These are phyloP conservation scores for Seira ritae DNA, from an alignment of 2,888 invertebrate genomes.

Conservation along the genomic window DNA sequence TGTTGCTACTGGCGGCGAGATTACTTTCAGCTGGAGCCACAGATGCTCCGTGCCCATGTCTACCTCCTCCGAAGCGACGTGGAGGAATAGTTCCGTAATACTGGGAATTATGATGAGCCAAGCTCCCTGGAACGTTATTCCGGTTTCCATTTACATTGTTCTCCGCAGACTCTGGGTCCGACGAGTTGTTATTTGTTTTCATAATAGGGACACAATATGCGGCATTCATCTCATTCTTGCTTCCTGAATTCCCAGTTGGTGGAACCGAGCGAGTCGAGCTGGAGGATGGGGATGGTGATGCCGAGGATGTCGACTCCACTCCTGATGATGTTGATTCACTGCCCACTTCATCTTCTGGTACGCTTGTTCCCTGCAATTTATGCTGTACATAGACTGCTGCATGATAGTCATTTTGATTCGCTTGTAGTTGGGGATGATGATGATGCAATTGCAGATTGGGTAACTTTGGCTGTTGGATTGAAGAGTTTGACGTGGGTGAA, in stretches of 20 bases:
- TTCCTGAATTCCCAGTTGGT: slow-evolving; percentile 37
- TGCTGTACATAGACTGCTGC: not conserved
- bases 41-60: slow-evolving; percentile 15
- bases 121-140: slow-evolving; percentile 47
- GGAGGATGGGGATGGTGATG: not conserved
- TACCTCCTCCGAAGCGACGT: slow-evolving; percentile 34
- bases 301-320: too few species aligned
- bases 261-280: not conserved
- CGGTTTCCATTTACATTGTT: slow-evolving; percentile 27
- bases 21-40: slow-evolving; percentile 55
- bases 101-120: slow-evolving; percentile 60
- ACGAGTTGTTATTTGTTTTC: slow-evolving; percentile 48
- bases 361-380: slow-evolving; percentile 14
- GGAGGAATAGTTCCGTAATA: slow-evolving; percentile 59
- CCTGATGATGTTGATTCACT: slow-evolving; percentile 8
- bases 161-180: not conserved
- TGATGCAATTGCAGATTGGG: slow-evolving; percentile 47
- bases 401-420: slow-evolving; percentile 7
- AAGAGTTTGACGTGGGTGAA: slow-evolving; percentile 55
- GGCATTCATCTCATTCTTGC: not conserved
- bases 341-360: not conserved
- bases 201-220: slow-evolving; percentile 34
- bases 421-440: slow-evolving; percentile 46
- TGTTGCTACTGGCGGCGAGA: slow-evolving; percentile 17
- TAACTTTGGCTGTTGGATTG: slow-evolving; percentile 49